Base-by-base conservation (phyloP, 1,140 invertebrate species). In the Platorchestia sp. region DNA sequence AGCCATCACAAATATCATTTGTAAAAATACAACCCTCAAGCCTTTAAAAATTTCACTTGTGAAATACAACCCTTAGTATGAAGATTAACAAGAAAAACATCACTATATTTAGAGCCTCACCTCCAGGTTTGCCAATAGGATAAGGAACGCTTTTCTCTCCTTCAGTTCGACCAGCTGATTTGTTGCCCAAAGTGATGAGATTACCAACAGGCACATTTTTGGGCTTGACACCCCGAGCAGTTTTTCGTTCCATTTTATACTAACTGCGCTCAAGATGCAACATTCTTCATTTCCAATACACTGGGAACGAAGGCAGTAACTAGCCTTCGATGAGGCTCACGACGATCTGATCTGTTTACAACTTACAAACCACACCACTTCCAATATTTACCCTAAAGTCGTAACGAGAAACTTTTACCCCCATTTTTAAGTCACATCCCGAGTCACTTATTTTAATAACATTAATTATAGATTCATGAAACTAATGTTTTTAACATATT, bases 171-270 rank as follows among this genome's bases (percentile, higher is more conserved):
- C 95, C 90, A 53, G 95, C 95, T 7, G 96, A 95, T 44, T 96
- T 96, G 90, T 95, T 96, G 19, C 96, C 96, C 45, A 96, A 89
- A 0, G 96, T 96, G 95, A 96, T 95, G 0, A 96, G 87, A 90
- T 96, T 96, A 19, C 96, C 95, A 14, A 96, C 45, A 43, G 96
- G 96, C 0, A 96, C 95, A 45, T 95, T 96, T 89, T 96, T 96
- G 42, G 96, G 96, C 45, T 96, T 96, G 27, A 95, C 91, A 10
- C 96, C 95, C 6, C 96, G 95, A 19, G 95, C 95, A 0, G 95
- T 95, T 75, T 96, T 96, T 10, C 96, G 95, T 44, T 96, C 96
- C 95, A 96, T 96, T 45, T 14, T 93, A 10, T 10, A 41, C 19
- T 16, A 45, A 93, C 45, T 93, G 7, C 43, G 42, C 87, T 42